Percentiles rank a stretch among this genome's conserved stretches.
Conservation (phyloP, 2,888 invertebrate species). For the Noctua janthina region DNA sequence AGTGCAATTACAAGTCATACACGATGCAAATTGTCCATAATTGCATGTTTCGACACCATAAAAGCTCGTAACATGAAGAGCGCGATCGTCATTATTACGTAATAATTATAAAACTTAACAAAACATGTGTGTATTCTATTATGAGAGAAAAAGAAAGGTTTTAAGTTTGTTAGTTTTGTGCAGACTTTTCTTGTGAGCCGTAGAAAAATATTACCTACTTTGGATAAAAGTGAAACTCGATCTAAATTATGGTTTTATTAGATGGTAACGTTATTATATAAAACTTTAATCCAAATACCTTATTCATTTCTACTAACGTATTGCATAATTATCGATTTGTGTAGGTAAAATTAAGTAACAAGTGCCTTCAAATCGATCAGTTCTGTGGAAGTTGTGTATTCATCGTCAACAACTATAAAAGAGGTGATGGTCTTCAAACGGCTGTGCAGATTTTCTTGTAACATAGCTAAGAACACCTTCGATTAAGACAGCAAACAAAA, state of each 20-base stretch:
- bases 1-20: constrained; percentile 58
- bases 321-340: background rate
- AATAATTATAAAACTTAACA: constrained; percentile 47
- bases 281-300: background rate
- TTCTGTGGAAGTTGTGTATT: too few species aligned
- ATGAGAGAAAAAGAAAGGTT: constrained; percentile 8
- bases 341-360: too few species aligned
- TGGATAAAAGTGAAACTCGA: background rate
- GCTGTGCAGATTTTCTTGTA: background rate
- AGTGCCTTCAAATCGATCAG: too few species aligned
- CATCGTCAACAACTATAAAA: background rate
- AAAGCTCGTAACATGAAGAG: constrained; percentile 37
- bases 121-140: constrained; percentile 4
- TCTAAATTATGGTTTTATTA: background rate
- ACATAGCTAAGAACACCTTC: background rate
- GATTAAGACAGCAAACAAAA: background rate
- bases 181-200: background rate
- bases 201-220: background rate
- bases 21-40: constrained; percentile 62
- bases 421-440: background rate
- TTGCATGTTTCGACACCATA: constrained; percentile 47
- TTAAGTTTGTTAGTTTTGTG: background rate
- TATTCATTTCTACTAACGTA: background rate
- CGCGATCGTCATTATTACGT: constrained; percentile 22
- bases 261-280: background rate